phyloP scores from a whole-genome alignment of 2,797 vertebrate species.

The Buceros bicornis region DNA sequence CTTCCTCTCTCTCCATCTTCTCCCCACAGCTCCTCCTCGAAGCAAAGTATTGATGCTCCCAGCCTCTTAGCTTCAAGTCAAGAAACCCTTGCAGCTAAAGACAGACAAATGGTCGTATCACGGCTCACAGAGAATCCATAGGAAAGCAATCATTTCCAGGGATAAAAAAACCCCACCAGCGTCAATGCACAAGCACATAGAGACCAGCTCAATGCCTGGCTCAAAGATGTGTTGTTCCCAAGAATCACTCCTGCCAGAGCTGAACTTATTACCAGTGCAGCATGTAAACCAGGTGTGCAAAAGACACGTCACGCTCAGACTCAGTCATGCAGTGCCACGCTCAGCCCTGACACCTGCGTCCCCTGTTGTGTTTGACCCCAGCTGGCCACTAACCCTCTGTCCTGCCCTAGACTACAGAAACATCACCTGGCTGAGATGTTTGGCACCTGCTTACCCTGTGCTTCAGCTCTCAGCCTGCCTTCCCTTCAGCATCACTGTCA shows the following conservation, averaged over 20 bases:
- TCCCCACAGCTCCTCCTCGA: not conserved
- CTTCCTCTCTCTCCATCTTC: not conserved
- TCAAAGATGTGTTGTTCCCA: not conserved
- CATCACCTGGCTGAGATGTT: not conserved
- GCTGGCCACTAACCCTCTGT: not conserved
- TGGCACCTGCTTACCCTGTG: not conserved
- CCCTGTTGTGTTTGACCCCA: not conserved
- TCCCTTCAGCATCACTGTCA: not conserved
- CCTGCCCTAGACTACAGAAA: not conserved
- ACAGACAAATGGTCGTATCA: not conserved
- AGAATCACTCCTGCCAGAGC: not conserved
- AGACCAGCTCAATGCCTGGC: not conserved
- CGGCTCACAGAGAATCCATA: not conserved
- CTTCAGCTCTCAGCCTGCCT: not conserved
- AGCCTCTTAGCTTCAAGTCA: not conserved
- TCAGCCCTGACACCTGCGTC: not conserved
- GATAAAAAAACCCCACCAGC: not conserved
- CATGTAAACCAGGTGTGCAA: not conserved
- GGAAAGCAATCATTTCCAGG: not conserved
- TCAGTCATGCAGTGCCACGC: not conserved
- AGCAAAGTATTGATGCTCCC: not conserved
- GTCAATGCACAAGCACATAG: not conserved
- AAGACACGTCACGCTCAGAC: not conserved
- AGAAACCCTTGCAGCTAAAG: not conserved
- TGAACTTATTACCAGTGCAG: not conserved